Evolutionary conservation across 2,797 vertebrate genomes (phyloP).

Genomic region (Decapterus maruadsi): DNA sequence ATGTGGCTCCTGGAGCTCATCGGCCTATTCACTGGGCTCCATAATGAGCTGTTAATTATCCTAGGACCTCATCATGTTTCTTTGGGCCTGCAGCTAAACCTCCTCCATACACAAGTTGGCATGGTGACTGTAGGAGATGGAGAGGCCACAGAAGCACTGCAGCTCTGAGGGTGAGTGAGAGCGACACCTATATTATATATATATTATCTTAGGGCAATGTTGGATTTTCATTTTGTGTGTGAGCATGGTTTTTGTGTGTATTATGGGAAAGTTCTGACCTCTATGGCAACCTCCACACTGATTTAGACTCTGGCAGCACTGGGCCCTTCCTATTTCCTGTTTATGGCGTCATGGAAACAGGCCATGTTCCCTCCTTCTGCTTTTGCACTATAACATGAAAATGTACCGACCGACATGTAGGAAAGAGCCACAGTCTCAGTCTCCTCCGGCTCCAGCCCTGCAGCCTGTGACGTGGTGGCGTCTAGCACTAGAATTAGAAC

Average conservation of each 20-base stretch:
- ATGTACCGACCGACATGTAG: constrained; percentile 26
- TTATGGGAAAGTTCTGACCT: constrained; percentile 78
- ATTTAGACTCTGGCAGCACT: constrained; percentile 55
- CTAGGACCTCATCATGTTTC: constrained; percentile 77
- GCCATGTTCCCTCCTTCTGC: constrained; percentile 51
- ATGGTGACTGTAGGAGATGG: constrained; percentile 73
- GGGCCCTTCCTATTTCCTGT: constrained; percentile 80
- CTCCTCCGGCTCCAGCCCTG: constrained; percentile 19
- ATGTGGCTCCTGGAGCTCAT: constrained; percentile 57
- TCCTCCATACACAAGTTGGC: constrained; percentile 74
- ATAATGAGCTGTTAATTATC: constrained; percentile 83
- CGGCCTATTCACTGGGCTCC: constrained; percentile 71
- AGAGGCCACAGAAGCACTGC: constrained; percentile 42
- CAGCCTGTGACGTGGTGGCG: constrained; percentile 27
- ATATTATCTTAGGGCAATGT: too few relatives aligned
- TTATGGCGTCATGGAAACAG: constrained; percentile 77
- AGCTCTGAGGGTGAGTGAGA: constrained; percentile 29
- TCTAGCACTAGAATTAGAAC: constrained; percentile 63
- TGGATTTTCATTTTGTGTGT: too few relatives aligned
- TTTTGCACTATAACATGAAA: constrained; percentile 56
- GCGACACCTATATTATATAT: too few relatives aligned
- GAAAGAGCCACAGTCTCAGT: constrained; percentile 12
- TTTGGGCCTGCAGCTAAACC: constrained; percentile 60
- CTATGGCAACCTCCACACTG: constrained; percentile 50
- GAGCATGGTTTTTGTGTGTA: constrained; percentile 1